Evolutionary conservation across 2,797 vertebrate species (phyloP).

Genomic region (Myotis myotis): DNA sequence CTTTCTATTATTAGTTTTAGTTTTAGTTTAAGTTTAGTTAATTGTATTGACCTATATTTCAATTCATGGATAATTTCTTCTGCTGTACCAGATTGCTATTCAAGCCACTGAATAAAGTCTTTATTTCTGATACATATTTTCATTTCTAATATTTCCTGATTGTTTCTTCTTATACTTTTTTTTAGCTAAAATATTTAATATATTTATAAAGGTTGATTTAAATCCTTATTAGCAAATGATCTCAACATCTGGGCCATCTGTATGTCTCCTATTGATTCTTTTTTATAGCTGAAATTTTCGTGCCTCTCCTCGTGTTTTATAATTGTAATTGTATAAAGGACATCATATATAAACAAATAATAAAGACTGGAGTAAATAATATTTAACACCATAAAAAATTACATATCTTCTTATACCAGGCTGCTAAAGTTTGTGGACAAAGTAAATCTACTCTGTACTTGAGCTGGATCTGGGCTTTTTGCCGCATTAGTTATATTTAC

Average conservation of each 20-base stretch:
- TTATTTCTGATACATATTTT: not conserved
- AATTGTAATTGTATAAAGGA: not conserved
- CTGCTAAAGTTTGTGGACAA: not conserved
- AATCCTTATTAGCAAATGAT: not conserved
- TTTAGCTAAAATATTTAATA: conserved; percentile 20
- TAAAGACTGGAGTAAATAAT: not conserved
- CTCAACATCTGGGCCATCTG: not conserved
- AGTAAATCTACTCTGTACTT: not conserved
- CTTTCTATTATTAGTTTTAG: not conserved
- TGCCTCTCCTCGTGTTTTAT: not conserved
- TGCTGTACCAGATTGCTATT: not conserved
- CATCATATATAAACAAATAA: not conserved
- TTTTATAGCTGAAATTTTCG: not conserved
- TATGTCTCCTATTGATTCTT: not conserved
- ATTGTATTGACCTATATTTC: not conserved
- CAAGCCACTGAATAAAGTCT: not conserved
- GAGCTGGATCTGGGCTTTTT: not conserved
- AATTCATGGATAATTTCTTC: not conserved
- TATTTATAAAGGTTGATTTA: not conserved
- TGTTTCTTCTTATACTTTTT: not conserved
- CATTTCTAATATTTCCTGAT: not conserved
- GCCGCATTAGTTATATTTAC: not conserved
- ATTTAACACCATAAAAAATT: not conserved
- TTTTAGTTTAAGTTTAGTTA: not conserved
- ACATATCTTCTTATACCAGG: not conserved